Evolutionary conservation across 2,113 vertebrate species (phyloP), one percentile per base, ranked within the genome.

Genomic region (Channa maculata): DNA sequence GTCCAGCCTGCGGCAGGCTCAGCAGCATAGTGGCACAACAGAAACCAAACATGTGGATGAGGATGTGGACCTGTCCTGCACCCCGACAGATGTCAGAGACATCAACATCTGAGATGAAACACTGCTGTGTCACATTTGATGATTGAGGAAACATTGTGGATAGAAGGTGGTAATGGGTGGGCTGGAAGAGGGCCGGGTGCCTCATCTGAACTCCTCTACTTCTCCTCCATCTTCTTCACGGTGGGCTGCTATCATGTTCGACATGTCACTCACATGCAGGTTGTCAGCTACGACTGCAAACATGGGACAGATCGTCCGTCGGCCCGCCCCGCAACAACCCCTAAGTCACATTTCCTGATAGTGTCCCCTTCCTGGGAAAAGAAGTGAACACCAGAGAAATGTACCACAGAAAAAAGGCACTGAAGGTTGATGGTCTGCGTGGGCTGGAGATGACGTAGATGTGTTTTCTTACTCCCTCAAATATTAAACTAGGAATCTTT

Each of bases 31-130:
- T 54, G 70, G 85, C 62, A 89, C 95, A 13, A 86, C 94, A 61
- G 97, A 98, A 92, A 95, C 95, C 91, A 99, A 99, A 93, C 95
- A 90, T 24, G 91, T 96, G 70, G 96, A 95, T 2, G 97, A 96
- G 51, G 96, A 97, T 48, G 94, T 88, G 44, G 97, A 97, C 88
- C 94, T 98, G 86, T 96, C 97, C 84, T 97, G 96, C 95, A 99
- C 98, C 0, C 98, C 98, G 6, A 99, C 98, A 51, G 97, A 99
- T 4, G 98, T 99, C 87, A 92, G 97, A 82, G 98, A 99, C 44
- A 94, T 99, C 91, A 97, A 97, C 94, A 96, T 99, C 90, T 99
- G 96, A 98, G 49, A 77, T 54, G 83, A 9, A 11, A 0, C 6
- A 2, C 12, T 0, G 5, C 24, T 6, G 2, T n/a, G 12, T 39